These are phyloP conservation scores for Psittacula derbiana DNA, from an alignment of 2,797 vertebrate genomes.

Conservation along the genomic window DNA sequence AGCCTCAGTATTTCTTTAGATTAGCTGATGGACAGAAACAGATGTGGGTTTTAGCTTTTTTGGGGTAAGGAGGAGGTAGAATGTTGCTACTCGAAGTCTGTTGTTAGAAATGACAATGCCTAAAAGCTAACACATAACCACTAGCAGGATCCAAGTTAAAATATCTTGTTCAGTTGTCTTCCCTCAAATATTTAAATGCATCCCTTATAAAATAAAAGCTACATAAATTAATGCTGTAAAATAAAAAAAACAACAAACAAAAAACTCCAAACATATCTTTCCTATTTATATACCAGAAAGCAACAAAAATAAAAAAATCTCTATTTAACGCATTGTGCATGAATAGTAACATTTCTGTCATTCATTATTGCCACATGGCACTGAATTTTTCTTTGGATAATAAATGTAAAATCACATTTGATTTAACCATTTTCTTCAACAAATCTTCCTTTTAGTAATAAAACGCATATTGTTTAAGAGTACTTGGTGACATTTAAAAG, in stretches of 20 bases:
- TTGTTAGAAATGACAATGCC: background rate
- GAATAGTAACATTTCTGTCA: background rate
- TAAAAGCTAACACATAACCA: background rate
- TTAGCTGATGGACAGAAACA: background rate
- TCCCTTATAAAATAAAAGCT: background rate
- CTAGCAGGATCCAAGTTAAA: background rate
- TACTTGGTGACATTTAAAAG: background rate
- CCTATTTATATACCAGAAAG: background rate
- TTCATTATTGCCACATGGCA: background rate
- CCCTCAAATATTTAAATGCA: background rate
- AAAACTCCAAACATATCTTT: fast-evolving
- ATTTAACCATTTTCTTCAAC: background rate
- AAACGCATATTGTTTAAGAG: background rate
- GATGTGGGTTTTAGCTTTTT: background rate
- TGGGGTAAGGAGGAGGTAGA: background rate
- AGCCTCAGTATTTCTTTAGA: background rate
- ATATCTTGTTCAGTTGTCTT: background rate
- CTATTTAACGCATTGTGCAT: background rate
- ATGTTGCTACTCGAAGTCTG: background rate
- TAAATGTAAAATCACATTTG: background rate
- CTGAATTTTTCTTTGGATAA: background rate
- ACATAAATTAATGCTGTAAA: background rate
- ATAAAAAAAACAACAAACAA: fast-evolving
- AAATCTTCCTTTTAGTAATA: background rate
- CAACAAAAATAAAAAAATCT: background rate